phyloP scores from a whole-genome alignment of 2,888 invertebrate species.

The Nyleta sp. region DNA sequence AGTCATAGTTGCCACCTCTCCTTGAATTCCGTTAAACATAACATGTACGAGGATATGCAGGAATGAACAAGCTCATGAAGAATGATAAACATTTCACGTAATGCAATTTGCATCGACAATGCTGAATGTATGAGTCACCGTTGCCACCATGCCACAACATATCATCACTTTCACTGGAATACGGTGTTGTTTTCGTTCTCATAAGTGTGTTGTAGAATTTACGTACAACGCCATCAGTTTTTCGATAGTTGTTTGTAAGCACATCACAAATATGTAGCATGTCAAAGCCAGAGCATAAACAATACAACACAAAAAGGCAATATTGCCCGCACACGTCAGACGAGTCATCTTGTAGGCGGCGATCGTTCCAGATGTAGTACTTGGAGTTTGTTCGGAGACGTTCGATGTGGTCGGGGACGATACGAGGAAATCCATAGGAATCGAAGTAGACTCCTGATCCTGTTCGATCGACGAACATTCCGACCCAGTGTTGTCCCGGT shows the following conservation, averaged over 20 bases:
- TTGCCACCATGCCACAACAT: no score
- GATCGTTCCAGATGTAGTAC: not conserved
- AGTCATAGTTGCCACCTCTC: no score
- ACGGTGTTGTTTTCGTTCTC: not conserved
- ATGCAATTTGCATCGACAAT: no score
- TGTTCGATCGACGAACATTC: not conserved
- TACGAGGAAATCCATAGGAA: not conserved
- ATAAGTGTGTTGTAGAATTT: not conserved
- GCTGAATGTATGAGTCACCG: no score
- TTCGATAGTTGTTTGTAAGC: not conserved
- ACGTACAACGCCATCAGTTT: not conserved
- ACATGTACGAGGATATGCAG: no score
- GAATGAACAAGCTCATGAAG: no score
- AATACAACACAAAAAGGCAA: slow-evolving; percentile 2
- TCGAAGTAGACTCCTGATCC: not conserved
- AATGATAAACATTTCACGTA: no score
- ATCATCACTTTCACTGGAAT: no score
- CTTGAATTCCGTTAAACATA: no score
- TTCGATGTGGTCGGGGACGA: not conserved
- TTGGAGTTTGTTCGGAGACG: not conserved
- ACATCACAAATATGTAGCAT: not conserved
- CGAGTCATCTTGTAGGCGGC: not conserved
- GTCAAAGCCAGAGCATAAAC: slow-evolving; percentile 3
- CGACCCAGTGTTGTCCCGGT: slow-evolving; percentile 3
- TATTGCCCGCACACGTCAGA: slow-evolving; percentile 12